Conservation (phyloP, 2,797 vertebrate genomes). For the Pteropus rufus region DNA sequence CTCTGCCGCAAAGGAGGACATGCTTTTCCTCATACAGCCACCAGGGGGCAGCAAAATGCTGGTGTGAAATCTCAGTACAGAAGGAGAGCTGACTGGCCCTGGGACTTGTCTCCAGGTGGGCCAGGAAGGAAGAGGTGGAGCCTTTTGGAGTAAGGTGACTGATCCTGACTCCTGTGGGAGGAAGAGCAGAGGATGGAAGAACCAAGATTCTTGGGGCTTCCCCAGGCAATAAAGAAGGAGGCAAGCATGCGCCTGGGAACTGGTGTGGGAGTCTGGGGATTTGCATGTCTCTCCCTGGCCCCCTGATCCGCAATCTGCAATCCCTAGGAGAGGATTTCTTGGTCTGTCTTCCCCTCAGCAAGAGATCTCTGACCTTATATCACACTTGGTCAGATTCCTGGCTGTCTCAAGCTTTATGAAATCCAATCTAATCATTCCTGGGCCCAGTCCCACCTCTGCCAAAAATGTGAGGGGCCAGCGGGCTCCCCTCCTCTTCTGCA, state of each 20-base stretch:
- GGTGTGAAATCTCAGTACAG: not conserved
- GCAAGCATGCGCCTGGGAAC: not conserved
- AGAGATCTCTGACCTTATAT: not conserved
- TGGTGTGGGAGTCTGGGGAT: not conserved
- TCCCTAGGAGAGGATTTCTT: not conserved
- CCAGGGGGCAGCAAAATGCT: conserved; percentile 56
- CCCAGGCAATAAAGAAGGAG: not conserved
- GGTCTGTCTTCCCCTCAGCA: not conserved
- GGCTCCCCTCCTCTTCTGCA: not conserved
- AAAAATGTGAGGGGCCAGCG: conserved; percentile 39
- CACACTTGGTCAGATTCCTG: not conserved
- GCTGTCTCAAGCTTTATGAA: conserved; percentile 26
- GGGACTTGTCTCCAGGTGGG: not conserved
- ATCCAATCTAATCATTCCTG: not conserved
- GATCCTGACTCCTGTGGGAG: not conserved
- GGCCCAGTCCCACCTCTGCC: conserved; percentile 1
- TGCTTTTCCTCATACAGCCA: conserved; percentile 32
- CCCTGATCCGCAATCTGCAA: not conserved
- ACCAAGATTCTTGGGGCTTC: not conserved
- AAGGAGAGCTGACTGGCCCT: fast-evolving
- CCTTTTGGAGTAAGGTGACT: not conserved
- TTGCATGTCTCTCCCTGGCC: not conserved
- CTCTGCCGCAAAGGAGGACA: not conserved
- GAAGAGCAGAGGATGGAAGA: not conserved
- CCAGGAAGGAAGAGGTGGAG: not conserved